These are phyloP conservation scores for Macrostomum lignano DNA, from an alignment of 1,140 invertebrate genomes.

Conservation along the genomic window DNA sequence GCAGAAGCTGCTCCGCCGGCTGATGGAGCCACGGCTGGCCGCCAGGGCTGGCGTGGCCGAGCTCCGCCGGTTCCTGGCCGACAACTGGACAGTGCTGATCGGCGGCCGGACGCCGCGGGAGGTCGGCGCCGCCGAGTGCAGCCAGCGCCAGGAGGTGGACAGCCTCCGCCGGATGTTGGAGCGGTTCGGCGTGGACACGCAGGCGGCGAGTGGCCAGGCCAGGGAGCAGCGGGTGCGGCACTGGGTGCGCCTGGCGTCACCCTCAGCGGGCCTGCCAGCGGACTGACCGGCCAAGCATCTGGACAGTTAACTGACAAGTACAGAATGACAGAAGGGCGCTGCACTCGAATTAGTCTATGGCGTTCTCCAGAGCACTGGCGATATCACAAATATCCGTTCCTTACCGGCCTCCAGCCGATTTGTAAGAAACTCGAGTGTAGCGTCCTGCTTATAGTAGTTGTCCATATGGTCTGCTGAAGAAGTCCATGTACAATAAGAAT, in stretches of 20 bases:
- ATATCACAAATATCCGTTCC: too few relatives aligned
- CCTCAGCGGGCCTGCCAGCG: slow-evolving; percentile 55
- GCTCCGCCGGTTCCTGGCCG: slow-evolving; percentile 43
- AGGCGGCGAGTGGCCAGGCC: slow-evolving; percentile 35
- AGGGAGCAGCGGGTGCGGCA: slow-evolving; percentile 38
- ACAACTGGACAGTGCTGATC: slow-evolving; percentile 33
- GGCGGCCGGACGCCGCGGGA: not conserved
- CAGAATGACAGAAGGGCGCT: too few relatives aligned
- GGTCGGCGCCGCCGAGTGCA: slow-evolving; percentile 9
- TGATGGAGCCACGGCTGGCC: slow-evolving; percentile 43
- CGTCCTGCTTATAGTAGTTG: too few relatives aligned
- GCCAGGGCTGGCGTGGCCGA: slow-evolving; percentile 41
- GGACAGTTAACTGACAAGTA: too few relatives aligned
- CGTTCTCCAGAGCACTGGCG: too few relatives aligned
- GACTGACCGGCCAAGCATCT: too few relatives aligned
- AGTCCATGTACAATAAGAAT: too few relatives aligned
- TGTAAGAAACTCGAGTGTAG: too few relatives aligned
- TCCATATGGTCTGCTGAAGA: too few relatives aligned
- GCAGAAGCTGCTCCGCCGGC: slow-evolving; percentile 39
- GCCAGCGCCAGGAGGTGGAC: slow-evolving; percentile 33
- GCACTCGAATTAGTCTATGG: too few relatives aligned
- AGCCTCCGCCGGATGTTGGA: slow-evolving; percentile 36
- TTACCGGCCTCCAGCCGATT: too few relatives aligned
- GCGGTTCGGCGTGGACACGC: slow-evolving; percentile 39
- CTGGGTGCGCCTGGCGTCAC: slow-evolving; percentile 47